Evolutionary conservation across 2,797 vertebrate species (phyloP), one percentile per base, ranked within the genome.

Genomic region (Clarias platycephalus): DNA sequence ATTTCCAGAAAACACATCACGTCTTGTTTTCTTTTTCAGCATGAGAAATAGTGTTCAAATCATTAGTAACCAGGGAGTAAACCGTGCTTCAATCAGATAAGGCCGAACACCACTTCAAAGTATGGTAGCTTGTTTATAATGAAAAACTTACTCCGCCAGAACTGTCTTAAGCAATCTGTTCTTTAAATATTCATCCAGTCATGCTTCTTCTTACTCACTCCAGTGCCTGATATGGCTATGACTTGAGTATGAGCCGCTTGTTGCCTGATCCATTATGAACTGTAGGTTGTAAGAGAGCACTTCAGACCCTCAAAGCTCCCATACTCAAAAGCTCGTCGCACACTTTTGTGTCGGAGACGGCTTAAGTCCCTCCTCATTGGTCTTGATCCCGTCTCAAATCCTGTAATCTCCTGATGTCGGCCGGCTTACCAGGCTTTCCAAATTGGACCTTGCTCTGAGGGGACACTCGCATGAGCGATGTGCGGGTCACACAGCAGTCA

Each of bases 321-420:
- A 62, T 82, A 86, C 80, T 82, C 85, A 72, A 89, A 86, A 83
- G 84, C 83, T 81, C 74, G 74, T 67, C 81, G 75, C 76, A 74
- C 86, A 86, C 88, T 87, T 89, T 87, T 84, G 67, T 88, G 81
- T 89, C 82, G 60, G 86, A 72, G 81, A 55, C 75, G 81, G 85
- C 83, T 88, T 87, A 90, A 91, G 87, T 88, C 82, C 77, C 85
- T 84, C 88, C 85, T 89, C 88, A 88, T 87, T 79, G 86, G 86
- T 87, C 86, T 83, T 88, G 85, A 90, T 90, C 88, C 88, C 34
- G 37, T 85, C 81, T 87, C 89, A 84, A 90, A 89, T 86, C 84
- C 87, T 87, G 88, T 91, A 90, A 91, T 90, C 90, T 91, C 85
- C 81, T 86, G 83, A 87, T 87, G 88, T 90, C 55, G 84, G 80